Evolutionary conservation across 2,888 invertebrate genomes (phyloP).

Genomic region (Syrphus vitripennis): DNA sequence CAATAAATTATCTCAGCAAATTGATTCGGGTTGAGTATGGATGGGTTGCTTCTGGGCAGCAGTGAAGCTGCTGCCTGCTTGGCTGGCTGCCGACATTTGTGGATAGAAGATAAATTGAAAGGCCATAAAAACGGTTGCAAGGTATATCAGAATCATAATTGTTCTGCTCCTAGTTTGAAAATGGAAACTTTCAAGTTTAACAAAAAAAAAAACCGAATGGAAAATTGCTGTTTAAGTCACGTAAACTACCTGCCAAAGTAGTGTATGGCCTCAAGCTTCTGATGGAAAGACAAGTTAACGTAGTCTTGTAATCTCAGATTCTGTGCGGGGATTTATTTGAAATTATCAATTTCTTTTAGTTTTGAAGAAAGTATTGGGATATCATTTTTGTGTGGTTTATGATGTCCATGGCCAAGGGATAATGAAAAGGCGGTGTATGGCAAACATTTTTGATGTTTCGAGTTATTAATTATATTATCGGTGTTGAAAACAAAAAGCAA

Average conservation of each 20-base stretch:
- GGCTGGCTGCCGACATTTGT: conserved; percentile 58
- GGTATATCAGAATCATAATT: conserved; percentile 64
- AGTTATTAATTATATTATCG: no score
- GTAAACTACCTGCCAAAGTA: conserved; percentile 58
- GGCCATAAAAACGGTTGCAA: conserved; percentile 37
- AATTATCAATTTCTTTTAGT: conserved; percentile 43
- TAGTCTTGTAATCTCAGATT: neutral
- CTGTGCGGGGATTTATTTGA: conserved; percentile 23
- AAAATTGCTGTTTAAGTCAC: conserved; percentile 57
- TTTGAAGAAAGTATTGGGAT: neutral
- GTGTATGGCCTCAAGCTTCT: conserved; percentile 25
- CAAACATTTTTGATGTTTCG: no score
- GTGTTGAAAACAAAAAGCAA: no score
- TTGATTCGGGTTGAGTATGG: conserved; percentile 57
- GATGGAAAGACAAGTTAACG: conserved; percentile 25
- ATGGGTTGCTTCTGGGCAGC: conserved; percentile 53
- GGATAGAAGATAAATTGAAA: conserved; percentile 65
- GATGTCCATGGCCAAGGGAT: no score
- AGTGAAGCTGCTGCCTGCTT: conserved; percentile 1
- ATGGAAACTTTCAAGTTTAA: neutral
- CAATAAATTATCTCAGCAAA: conserved; percentile 69
- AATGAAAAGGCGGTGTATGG: no score
- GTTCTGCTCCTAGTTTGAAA: conserved; percentile 51
- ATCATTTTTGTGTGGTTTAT: neutral
- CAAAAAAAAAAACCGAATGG: conserved; percentile 28